Base-by-base conservation (phyloP, 1,140 invertebrate species). In the Trichonephila inaurata region DNA sequence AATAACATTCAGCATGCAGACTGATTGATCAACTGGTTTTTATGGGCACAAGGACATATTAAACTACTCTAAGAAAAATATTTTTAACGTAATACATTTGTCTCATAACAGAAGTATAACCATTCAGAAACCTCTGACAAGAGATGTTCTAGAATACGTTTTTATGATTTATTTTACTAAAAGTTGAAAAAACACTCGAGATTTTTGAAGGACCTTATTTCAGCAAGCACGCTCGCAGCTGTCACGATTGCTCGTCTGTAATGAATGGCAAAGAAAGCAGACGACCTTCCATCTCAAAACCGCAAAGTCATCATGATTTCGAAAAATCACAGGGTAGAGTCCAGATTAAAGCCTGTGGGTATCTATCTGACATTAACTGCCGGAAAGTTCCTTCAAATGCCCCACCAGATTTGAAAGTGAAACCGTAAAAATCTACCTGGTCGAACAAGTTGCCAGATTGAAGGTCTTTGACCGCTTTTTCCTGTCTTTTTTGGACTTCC, bases 401-500 rank as follows among this genome's bases (percentile, higher is more conserved):
- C 24, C 66, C 66, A 28, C 66, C 66, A 24, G n/a, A 69, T 24
- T 24, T 69, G 66, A 69, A 69, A 69, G 66, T 69, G n/a, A 69
- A 69, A 69, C n/a, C 0, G 2, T 24, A 24, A 24, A 69, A 14
- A 69, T 24, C n/a, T 10, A 69, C 24, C n/a, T 69, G 64, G 8
- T 12, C 21, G 66, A 69, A 24, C 66, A 69, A 69, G 66, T 69
- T 24, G 24, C 51, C 5, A 12, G 51, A 12, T 24, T 69, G 66
- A 69, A 69, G 66, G 66, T 69, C 66, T 69, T 69, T 69, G 66
- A 69, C 66, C 66, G 66, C n/a, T 24, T 69, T 69, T 69, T 69
- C n/a, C 24, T 6, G 6, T 8, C n/a, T 14, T 24, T 69, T 69
- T 4, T 69, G 66, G n/a, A 24, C 24, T 69, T 69, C 66, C 7